Evolutionary conservation across 2,797 vertebrate species (phyloP), one percentile per base, ranked within the genome.

Genomic region (Typhlichthys eigenmanni): DNA sequence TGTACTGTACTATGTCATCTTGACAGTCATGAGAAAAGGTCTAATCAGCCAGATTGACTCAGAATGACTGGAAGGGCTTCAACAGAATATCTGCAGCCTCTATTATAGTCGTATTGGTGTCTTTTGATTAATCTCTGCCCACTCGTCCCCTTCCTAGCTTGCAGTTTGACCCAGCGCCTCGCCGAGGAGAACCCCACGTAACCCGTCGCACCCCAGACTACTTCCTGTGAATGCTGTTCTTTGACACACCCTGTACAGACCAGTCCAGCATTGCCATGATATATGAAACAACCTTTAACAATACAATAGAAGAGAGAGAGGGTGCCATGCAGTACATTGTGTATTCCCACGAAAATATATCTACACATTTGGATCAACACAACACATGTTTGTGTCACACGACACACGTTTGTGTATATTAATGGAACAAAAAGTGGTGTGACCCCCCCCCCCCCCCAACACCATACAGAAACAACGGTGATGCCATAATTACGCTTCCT

Each of bases 181-280:
- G 96, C 62, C 90, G 96, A 94, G 97, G 96, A 62, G 97, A 98
- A 68, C 96, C 97, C 64, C 97, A 98, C 13, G 96, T 98, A 58
- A 98, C 96, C 62, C 95, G 96, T 68, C 95, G 96, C 74, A 98
- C 96, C 78, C 97, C 97, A 69, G 96, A 98, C 89, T 98, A 98
- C 92, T 98, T 98, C 92, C 93, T 98, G 93, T 98, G 95, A 95
- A 92, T 84, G 87, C 62, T 48, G 62, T 71, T 65, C 59, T 62
- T 92, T 85, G 84, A 68, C 84, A 86, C 87, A 66, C 85, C 86
- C 86, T 95, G 93, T 95, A 94, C 92, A 95, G 94, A 95, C 93
- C 87, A 94, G 91, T 94, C 94, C 93, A 93, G 92, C 92, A 92
- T 95, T 92, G 91, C 92, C 92, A 93, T 91, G 86, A 93, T 89